phyloP scores from a whole-genome alignment of 2,888 invertebrate genomes.

The Rugalucina vietnamica region DNA sequence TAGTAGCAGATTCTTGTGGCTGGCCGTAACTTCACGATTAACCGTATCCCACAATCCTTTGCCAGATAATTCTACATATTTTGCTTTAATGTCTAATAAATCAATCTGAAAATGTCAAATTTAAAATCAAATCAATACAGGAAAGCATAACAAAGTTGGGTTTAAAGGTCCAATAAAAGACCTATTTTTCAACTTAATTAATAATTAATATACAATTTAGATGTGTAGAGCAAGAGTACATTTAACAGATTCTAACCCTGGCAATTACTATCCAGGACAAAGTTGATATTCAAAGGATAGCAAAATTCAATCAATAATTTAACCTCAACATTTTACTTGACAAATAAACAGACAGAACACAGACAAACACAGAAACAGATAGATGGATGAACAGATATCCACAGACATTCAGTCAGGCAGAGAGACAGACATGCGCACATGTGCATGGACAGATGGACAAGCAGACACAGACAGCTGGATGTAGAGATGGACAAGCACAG shows the following conservation, averaged over 20 bases:
- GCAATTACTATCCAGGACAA: background rate
- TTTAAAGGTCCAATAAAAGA: background rate
- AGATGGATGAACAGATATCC: too few species aligned
- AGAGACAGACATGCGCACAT: too few species aligned
- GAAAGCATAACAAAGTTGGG: background rate
- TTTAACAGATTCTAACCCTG: background rate
- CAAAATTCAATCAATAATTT: too few species aligned
- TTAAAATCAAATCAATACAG: background rate
- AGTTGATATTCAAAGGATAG: too few species aligned
- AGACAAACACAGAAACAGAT: too few species aligned
- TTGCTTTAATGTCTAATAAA: constrained; percentile 82
- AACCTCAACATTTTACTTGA: too few species aligned
- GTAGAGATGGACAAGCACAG: background rate
- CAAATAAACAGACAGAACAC: too few species aligned
- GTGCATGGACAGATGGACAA: background rate
- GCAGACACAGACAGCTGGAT: background rate
- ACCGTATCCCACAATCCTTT: constrained; percentile 80
- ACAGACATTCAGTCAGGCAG: too few species aligned
- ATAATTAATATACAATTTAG: background rate
- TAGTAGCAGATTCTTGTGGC: constrained; percentile 81
- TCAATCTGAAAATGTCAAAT: constrained; percentile 81
- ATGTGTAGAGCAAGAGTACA: background rate
- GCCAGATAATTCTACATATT: constrained; percentile 81
- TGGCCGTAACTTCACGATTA: constrained; percentile 81
- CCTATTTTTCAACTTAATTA: background rate